Conservation (phyloP, 2,113 vertebrate genomes). For the Ascaphus truei region DNA sequence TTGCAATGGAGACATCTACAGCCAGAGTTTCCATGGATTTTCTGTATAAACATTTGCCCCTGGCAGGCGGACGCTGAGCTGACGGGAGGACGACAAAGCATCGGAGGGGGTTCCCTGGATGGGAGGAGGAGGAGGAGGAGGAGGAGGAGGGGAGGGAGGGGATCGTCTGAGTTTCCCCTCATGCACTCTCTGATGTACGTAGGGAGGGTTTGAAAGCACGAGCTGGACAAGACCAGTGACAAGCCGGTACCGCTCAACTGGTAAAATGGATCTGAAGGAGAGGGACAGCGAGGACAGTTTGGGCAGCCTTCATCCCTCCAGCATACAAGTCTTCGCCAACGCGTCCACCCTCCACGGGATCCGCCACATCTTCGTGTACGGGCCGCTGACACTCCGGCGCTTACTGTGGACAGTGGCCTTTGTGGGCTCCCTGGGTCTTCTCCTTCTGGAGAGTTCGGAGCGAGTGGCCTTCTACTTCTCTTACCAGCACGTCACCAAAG, state of each 20-base stretch:
- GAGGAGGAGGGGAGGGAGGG: conserved; percentile 12
- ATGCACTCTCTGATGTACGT: conserved; percentile 44
- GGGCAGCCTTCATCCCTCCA: conserved; percentile 79
- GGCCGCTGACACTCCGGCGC: conserved; percentile 76
- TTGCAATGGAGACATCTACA: conserved; percentile 69
- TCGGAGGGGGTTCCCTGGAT: conserved; percentile 36
- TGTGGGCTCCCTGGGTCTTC: conserved; percentile 80
- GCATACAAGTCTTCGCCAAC: conserved; percentile 88
- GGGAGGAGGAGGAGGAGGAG: conserved; percentile 15
- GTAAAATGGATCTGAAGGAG: conserved; percentile 92
- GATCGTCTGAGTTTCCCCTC: conserved; percentile 41
- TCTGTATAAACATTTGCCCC: conserved; percentile 65
- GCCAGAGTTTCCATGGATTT: conserved; percentile 75
- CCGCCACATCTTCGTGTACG: conserved; percentile 86
- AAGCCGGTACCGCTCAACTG: conserved; percentile 47
- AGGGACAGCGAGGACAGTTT: conserved; percentile 79
- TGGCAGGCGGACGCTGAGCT: conserved; percentile 50
- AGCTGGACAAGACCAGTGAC: conserved; percentile 72
- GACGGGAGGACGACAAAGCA: conserved; percentile 44
- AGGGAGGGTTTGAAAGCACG: conserved; percentile 39
- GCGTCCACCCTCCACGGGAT: conserved; percentile 89
- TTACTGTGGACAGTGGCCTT: conserved; percentile 88
- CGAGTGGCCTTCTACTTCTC: conserved; percentile 91
- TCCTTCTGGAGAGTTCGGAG: conserved; percentile 87
- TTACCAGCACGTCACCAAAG: conserved; percentile 91